Conservation (phyloP, 2,113 vertebrate species). For the Oceanodroma tethys region DNA sequence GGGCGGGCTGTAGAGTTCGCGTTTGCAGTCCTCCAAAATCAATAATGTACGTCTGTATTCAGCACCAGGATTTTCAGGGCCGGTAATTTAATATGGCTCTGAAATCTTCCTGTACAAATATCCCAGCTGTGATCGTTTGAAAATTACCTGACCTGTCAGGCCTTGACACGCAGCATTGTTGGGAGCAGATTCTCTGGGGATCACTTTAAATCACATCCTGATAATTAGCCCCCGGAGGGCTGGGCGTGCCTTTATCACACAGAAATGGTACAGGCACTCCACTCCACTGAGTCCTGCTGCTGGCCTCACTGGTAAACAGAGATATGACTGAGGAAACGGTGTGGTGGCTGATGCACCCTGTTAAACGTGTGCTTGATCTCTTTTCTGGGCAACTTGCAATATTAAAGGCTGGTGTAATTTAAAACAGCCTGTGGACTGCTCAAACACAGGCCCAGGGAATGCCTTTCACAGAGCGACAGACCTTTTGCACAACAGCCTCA, state of each 20-base stretch:
- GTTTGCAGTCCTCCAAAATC: slow-evolving; percentile 12
- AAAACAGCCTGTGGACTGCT: not conserved
- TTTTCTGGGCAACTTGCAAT: not conserved
- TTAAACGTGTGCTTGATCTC: slow-evolving; percentile 7
- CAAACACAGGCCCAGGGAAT: not conserved
- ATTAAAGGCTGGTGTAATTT: not conserved
- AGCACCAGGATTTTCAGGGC: not conserved
- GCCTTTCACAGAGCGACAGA: not conserved
- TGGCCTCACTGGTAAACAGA: not conserved
- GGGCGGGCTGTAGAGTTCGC: not conserved
- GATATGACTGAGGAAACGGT: not conserved
- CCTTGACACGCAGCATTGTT: not conserved
- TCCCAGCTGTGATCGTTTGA: not conserved
- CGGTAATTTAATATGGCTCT: slow-evolving; percentile 23
- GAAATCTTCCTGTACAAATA: not conserved
- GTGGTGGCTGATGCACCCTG: not conserved
- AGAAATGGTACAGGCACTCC: not conserved
- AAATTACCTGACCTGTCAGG: slow-evolving; percentile 9
- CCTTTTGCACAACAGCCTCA: not conserved
- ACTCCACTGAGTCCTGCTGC: not conserved
- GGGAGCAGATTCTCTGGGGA: not conserved
- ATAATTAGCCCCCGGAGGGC: not conserved
- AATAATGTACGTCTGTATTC: not conserved
- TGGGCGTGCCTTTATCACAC: not conserved
- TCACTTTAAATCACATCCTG: not conserved